Percentiles rank a stretch among this genome's conserved stretches.
These are phyloP conservation scores for Drosophila antonietae DNA, from an alignment of 2,888 invertebrate genomes.

Conservation along the genomic window DNA sequence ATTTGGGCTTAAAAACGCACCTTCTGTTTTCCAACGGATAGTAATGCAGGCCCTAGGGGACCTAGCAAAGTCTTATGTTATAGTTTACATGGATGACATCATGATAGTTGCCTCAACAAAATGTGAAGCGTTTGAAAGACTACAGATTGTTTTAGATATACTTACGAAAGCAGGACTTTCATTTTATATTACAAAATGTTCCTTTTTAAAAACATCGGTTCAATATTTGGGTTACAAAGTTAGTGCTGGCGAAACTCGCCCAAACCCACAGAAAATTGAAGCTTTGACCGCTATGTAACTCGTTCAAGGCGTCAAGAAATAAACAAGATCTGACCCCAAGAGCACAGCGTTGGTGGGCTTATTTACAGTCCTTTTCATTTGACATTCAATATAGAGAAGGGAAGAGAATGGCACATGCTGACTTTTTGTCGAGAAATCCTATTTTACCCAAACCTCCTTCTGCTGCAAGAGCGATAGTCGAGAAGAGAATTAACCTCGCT, in stretches of 20 bases:
- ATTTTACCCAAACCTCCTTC: too few relatives aligned
- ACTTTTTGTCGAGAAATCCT: background rate
- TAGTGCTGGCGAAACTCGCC: background rate
- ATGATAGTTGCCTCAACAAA: background rate
- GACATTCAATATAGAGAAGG: conserved; percentile 1
- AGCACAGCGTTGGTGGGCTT: background rate
- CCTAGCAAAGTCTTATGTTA: background rate
- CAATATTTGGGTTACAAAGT: background rate
- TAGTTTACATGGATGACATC: background rate
- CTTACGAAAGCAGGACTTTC: background rate
- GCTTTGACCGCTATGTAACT: background rate
- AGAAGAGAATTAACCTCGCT: too few relatives aligned
- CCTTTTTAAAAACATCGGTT: background rate
- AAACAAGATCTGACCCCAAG: background rate
- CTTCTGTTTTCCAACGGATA: background rate
- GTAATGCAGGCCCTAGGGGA: background rate
- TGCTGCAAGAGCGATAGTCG: too few relatives aligned
- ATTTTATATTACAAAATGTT: background rate
- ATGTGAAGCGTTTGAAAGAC: background rate
- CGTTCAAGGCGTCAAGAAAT: background rate
- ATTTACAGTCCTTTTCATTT: background rate
- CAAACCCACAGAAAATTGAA: background rate
- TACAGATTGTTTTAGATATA: background rate
- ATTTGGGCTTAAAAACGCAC: too few relatives aligned
- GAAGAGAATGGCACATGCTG: background rate